These are phyloP conservation scores for Stramonita haemastoma DNA, from an alignment of 2,888 invertebrate genomes.

Conservation along the genomic window DNA sequence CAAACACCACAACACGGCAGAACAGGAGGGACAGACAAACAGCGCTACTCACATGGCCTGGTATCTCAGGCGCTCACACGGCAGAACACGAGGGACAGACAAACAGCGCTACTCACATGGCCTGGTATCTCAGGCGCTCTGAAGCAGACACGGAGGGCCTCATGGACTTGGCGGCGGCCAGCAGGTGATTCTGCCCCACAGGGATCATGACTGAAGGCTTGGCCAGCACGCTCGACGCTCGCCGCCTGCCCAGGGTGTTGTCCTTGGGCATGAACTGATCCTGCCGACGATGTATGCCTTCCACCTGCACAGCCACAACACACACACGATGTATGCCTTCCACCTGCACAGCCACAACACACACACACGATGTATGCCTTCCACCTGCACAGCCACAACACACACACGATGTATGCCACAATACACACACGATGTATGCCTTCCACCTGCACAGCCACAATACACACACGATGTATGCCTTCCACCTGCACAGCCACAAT, in stretches of 20 bases:
- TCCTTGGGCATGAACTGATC: constrained; percentile 8
- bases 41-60: neutral
- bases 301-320: constrained; percentile 37
- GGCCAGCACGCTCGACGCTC: constrained; percentile 53
- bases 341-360: neutral
- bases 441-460: neutral
- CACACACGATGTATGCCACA: neutral
- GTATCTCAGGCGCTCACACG: neutral
- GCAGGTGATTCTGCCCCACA: constrained; percentile 83
- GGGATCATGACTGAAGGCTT: constrained; percentile 59
- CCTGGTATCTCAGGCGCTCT: constrained; percentile 86
- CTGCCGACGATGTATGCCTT: constrained; percentile 48
- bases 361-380: neutral
- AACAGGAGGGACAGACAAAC: neutral
- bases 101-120: constrained; percentile 82
- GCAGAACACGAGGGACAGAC: neutral
- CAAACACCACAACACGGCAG: neutral
- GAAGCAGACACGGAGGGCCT: constrained; percentile 86
- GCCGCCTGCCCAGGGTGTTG: constrained; percentile 51
- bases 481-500: neutral
- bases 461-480: neutral
- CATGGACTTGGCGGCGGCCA: constrained; percentile 84
- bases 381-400: neutral
- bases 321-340: neutral
- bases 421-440: neutral